Base-by-base conservation (phyloP, 2,888 invertebrate species). In the Cantharis rufa region DNA sequence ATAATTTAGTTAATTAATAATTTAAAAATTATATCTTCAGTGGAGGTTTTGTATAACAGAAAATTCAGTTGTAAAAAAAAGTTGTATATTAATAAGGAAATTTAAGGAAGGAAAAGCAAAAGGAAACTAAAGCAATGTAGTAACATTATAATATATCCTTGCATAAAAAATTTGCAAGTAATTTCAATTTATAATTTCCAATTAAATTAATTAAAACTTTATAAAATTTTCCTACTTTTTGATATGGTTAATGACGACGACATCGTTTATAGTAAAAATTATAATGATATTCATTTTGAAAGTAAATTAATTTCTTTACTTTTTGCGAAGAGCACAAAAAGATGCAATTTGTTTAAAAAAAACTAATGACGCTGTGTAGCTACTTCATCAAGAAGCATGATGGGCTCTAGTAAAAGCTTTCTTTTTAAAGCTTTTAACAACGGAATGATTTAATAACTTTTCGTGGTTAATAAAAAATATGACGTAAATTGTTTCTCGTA, bases 381-480 rank as follows among this genome's bases (percentile, higher is more conserved):
- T 66, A 66, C n/a, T 66, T 66, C 24, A 18, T 66, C 24, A 66
- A 48, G 48, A 66, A 21, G 64, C 15, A 66, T n/a, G 24, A 66
- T 66, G 24, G 18, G 64, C 64, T 18, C 64, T 66, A 21, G 64
- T 66, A 66, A 66, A 24, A 66, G 64, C 64, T 66, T 66, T 66
- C 64, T 66, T 66, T 66, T 18, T 66, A 21, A 24, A 21, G 64
- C 64, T 66, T 66, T 66, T 66, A 66, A 66, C 18, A 66, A 66
- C 64, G 24, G 21, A 66, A 66, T 66, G 64, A 66, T 66, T 66
- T 66, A 66, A 66, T 66, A 66, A 66, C 21, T 66, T n/a, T 24
- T 66, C 18, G n/a, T 18, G 64, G 18, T 66, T 66, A 66, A 21
- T 21, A 66, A 66, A 66, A 66, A 66, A n/a, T 66, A 24, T 66